Percentiles rank a stretch among this genome's conserved stretches.
Evolutionary conservation across 2,113 vertebrate genomes (phyloP).

Genomic region (Gobiocypris rarus): DNA sequence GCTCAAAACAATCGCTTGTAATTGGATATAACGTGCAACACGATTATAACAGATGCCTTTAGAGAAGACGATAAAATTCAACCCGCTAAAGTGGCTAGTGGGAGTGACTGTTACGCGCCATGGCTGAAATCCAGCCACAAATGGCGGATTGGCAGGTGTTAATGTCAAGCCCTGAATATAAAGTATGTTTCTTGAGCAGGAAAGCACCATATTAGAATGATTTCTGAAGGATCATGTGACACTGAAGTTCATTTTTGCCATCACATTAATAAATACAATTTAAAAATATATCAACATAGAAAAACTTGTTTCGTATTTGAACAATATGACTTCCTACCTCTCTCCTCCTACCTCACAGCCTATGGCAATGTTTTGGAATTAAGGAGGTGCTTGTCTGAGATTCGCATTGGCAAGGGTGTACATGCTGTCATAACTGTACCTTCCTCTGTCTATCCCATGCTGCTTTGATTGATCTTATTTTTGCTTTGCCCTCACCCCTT

Average conservation of each 20-base stretch:
- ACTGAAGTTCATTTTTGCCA: not conserved
- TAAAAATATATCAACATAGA: not conserved
- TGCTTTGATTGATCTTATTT: slow-evolving; percentile 66
- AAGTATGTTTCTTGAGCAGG: not conserved
- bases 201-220: not conserved
- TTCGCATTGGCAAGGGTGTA: slow-evolving; percentile 27
- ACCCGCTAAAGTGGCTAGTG: no score
- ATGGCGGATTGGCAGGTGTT: no score
- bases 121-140: no score
- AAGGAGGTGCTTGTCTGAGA: not conserved
- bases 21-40: no score
- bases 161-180: no score
- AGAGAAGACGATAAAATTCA: no score
- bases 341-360: not conserved
- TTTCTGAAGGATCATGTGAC: not conserved
- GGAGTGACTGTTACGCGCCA: no score
- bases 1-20: no score
- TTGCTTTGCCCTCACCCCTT: slow-evolving; percentile 60
- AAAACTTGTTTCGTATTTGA: no score
- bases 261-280: not conserved
- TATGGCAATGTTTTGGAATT: not conserved
- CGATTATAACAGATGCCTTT: no score
- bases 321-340: not conserved
- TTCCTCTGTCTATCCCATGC: slow-evolving; percentile 9
- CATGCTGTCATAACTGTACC: not conserved